Percentiles rank a stretch among this genome's conserved stretches.
Conservation (phyloP, 2,797 vertebrate species). For the Syngnathus acus region DNA sequence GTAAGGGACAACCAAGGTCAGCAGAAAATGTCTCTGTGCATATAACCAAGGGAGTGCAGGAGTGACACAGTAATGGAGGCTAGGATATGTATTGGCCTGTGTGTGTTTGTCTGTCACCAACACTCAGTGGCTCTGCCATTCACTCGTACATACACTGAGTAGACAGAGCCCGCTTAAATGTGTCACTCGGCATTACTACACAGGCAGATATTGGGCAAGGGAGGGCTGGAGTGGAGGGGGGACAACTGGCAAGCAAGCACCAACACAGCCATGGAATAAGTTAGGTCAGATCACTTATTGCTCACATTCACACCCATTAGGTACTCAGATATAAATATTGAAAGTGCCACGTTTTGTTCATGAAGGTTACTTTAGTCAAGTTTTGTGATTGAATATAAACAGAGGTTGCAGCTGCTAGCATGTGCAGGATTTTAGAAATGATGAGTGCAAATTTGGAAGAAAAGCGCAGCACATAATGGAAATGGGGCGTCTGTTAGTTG, state of each 20-base stretch:
- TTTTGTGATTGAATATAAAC: no score
- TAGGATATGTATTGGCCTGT: slow-evolving; percentile 28
- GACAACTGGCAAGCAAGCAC: slow-evolving; percentile 15
- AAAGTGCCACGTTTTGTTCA: not conserved
- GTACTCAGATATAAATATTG: not conserved
- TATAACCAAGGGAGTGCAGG: slow-evolving; percentile 27
- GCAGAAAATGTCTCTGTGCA: slow-evolving; percentile 15
- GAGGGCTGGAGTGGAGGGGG: slow-evolving; percentile 13
- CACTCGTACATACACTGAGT: slow-evolving; percentile 52
- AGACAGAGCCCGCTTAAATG: slow-evolving; percentile 69
- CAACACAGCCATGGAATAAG: slow-evolving; percentile 1
- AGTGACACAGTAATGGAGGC: slow-evolving; percentile 36
- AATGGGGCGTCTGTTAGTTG: no score
- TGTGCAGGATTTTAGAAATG: no score
- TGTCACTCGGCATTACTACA: slow-evolving; percentile 69
- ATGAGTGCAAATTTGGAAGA: no score
- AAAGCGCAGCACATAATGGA: no score
- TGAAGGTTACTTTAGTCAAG: no score
- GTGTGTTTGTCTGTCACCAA: slow-evolving; percentile 33
- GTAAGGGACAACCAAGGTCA: slow-evolving; percentile 32
- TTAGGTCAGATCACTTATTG: not conserved
- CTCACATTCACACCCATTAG: not conserved
- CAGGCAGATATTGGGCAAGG: slow-evolving; percentile 21
- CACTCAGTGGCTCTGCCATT: slow-evolving; percentile 54
- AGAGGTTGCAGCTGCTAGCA: no score